Evolutionary conservation across 2,888 invertebrate genomes (phyloP).

Genomic region (Pemphredon lugubris): DNA sequence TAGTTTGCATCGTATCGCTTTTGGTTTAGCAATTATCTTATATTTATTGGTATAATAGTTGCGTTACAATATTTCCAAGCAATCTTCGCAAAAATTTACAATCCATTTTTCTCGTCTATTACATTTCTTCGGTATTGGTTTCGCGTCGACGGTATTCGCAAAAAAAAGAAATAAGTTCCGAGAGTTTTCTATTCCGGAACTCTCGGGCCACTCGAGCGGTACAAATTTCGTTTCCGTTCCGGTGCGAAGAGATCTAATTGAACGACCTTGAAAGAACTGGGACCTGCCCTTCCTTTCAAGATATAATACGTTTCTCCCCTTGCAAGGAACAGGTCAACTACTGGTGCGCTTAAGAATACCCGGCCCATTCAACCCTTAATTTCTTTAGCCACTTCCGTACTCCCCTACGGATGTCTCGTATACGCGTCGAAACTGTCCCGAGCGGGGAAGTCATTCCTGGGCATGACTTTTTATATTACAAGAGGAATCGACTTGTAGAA

Average conservation of each 20-base stretch:
- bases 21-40: too few relatives aligned
- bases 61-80: too few relatives aligned
- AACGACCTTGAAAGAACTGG: too few relatives aligned
- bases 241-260: neutral
- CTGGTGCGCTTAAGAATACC: slow-evolving; percentile 7
- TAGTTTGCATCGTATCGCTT: too few relatives aligned
- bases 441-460: neutral
- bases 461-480: neutral
- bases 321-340: slow-evolving; percentile 14
- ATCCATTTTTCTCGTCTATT: too few relatives aligned
- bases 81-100: too few relatives aligned
- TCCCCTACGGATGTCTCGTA: slow-evolving; percentile 3
- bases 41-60: too few relatives aligned
- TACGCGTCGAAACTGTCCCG: neutral
- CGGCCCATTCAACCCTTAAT: slow-evolving; percentile 10
- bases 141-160: too few relatives aligned
- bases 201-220: slow-evolving; percentile 53
- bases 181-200: too few relatives aligned
- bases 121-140: too few relatives aligned
- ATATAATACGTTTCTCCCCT: neutral
- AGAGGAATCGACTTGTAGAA: too few relatives aligned
- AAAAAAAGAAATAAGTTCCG: too few relatives aligned
- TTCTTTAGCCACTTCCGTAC: slow-evolving; percentile 18
- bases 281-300: slow-evolving; percentile 3
- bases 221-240: neutral